Conservation (phyloP, 2,888 invertebrate species). For the Polia nebulosa region DNA sequence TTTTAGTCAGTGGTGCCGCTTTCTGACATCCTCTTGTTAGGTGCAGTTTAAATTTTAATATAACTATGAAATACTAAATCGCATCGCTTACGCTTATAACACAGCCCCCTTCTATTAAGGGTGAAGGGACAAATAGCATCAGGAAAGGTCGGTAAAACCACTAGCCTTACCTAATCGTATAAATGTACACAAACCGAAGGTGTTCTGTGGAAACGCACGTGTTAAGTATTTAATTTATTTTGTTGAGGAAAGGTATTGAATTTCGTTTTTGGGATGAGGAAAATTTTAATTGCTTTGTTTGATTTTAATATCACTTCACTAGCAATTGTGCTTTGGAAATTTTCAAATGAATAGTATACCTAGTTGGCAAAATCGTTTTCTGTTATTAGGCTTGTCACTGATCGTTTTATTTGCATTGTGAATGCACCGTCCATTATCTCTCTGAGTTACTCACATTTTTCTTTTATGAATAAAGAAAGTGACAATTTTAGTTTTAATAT, state of each 20-base stretch:
- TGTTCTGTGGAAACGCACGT: conserved; percentile 45
- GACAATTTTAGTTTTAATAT: no score
- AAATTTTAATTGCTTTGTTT: neutral
- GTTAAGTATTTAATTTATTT: conserved; percentile 59
- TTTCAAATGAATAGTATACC: neutral
- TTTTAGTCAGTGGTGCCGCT: no score
- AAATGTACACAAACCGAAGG: conserved; percentile 57
- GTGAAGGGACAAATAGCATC: conserved; percentile 63
- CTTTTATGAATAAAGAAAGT: no score
- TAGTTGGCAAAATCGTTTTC: no score
- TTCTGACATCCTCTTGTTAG: no score
- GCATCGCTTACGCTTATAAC: conserved; percentile 18
- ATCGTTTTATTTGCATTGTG: no score
- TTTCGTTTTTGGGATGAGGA: neutral
- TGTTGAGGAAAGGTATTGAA: conserved; percentile 14
- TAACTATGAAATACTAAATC: no score
- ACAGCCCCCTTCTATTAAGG: conserved; percentile 38
- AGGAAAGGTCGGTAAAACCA: conserved; percentile 63
- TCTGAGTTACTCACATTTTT: no score
- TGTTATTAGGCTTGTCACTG: no score
- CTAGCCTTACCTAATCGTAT: conserved; percentile 54
- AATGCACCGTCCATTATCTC: no score
- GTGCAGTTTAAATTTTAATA: no score
- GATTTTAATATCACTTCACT: neutral
- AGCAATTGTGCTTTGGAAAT: neutral